Percentiles rank a stretch among this genome's conserved stretches.
These are phyloP conservation scores for Pyrgus malvae DNA, from an alignment of 2,888 invertebrate genomes.

Conservation along the genomic window DNA sequence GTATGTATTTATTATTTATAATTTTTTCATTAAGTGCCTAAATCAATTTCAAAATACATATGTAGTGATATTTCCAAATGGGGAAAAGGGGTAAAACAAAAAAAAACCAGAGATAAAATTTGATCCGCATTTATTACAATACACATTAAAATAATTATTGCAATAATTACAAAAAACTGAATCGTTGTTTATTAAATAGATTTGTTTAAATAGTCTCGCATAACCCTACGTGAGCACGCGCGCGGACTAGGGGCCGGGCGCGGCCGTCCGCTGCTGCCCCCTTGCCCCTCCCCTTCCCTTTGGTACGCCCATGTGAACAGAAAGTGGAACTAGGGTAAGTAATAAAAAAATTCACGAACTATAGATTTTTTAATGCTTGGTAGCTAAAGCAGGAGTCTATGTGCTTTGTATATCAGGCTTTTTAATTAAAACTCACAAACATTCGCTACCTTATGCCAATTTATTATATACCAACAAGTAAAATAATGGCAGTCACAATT, in stretches of 20 bases:
- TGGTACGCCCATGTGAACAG: too few species aligned
- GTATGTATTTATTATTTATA: too few species aligned
- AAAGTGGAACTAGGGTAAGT: too few species aligned
- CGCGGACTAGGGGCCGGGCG: conserved; percentile 62
- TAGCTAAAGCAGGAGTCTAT: too few species aligned
- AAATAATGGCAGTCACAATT: not conserved
- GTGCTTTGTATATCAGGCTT: too few species aligned
- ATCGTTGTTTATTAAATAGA: conserved; percentile 65
- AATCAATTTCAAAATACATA: not conserved
- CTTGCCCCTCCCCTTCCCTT: too few species aligned
- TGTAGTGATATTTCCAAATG: not conserved
- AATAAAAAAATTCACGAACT: too few species aligned
- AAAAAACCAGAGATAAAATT: conserved; percentile 53
- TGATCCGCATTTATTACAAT: conserved; percentile 72
- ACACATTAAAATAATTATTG: conserved; percentile 68
- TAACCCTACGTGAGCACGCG: conserved; percentile 52
- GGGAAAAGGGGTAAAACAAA: not conserved
- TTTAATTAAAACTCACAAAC: too few species aligned
- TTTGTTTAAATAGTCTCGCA: conserved; percentile 53
- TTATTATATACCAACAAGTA: not conserved
- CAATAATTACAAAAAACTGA: conserved; percentile 58
- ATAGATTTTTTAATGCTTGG: too few species aligned
- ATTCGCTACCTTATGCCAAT: too few species aligned
- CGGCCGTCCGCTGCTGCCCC: not conserved
- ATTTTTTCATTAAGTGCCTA: too few species aligned